These are phyloP conservation scores for Idaea aversata DNA, from an alignment of 2,888 invertebrate genomes.

Conservation along the genomic window DNA sequence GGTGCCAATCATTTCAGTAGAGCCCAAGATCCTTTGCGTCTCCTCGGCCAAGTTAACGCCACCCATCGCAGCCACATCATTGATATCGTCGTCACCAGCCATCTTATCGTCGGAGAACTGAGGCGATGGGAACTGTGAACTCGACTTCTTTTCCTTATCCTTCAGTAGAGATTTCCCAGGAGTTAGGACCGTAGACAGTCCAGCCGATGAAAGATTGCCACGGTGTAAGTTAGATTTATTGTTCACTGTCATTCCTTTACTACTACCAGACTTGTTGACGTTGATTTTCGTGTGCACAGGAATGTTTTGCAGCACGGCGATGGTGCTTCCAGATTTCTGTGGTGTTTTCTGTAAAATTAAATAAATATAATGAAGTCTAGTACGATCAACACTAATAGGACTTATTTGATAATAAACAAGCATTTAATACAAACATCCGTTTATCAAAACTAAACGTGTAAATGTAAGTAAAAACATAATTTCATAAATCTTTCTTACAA, in stretches of 20 bases:
- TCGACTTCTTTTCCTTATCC: conserved; percentile 88
- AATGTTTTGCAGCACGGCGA: conserved; percentile 70
- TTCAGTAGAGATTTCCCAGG: conserved; percentile 83
- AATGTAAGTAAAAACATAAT: too few relatives aligned
- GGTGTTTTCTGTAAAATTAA: conserved; percentile 41
- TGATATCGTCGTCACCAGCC: conserved; percentile 96
- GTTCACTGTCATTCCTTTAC: conserved; percentile 74
- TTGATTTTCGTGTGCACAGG: conserved; percentile 67
- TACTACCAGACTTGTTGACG: conserved; percentile 55
- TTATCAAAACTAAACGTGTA: neutral
- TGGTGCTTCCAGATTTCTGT: conserved; percentile 51
- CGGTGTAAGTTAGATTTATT: conserved; percentile 59
- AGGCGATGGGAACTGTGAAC: conserved; percentile 50
- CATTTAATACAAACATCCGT: neutral
- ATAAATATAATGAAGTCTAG: neutral
- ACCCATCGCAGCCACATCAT: conserved; percentile 99
- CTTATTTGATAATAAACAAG: neutral
- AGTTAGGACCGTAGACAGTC: conserved; percentile 61
- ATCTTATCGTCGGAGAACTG: conserved; percentile 74
- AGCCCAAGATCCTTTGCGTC: conserved; percentile 94
- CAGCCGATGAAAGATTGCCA: conserved; percentile 46
- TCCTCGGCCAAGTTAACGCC: conserved; percentile 98
- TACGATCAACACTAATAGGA: too few relatives aligned
- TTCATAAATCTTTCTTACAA: too few relatives aligned
- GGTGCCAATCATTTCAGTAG: conserved; percentile 93